Base-by-base conservation (phyloP, 2,797 vertebrate genomes). In the Tamandua tetradactyla region DNA sequence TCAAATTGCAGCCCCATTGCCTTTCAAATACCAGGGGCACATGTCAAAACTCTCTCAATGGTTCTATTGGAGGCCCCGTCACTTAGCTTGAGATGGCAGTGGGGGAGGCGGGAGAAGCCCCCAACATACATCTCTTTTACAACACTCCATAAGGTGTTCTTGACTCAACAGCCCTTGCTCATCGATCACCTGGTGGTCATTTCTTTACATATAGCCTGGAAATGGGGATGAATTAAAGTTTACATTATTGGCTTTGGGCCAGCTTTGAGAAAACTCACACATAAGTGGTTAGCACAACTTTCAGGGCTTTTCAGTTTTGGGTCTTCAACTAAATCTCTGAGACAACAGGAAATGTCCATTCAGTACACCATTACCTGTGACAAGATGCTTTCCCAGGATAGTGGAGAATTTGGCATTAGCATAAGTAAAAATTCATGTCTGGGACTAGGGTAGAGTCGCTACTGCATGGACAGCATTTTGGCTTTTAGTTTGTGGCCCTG, bases 301-400 rank as follows among this genome's bases (percentile, higher is more conserved):
- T 79, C 52, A 0, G 18, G 52, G 3, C 18, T 47, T 35, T 35
- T 94, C 75, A 59, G 32, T n/a, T 85, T 76, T 81, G 69, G 64
- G 49, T 18, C 40, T 91, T 85, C 27, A 71, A 42, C 17, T 78
- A 92, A 92, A 92, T 47, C 44, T 93, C 27, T 88, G 74, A 86
- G 64, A 92, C 9, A 83, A 82, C 3, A 52, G 49, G 25, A 85
- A 90, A 64, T 42, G 12, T 89, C 30, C 5, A 74, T 2, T 87
- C n/a, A 52, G 6, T 81, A 42, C 78, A 64, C 35, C 52, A 27
- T 52, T 74, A 40, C 3, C n/a, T 18, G 75, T 75, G 30, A 55
- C 25, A 80, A 23, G 18, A 79, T 83, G 22, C 2, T 96, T 89
- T 89, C 25, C 59, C 22, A 40, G 1, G 35, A 83, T 81, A 40